These are phyloP conservation scores for Myotis pilosus DNA, from an alignment of 2,797 vertebrate genomes.

Conservation along the genomic window DNA sequence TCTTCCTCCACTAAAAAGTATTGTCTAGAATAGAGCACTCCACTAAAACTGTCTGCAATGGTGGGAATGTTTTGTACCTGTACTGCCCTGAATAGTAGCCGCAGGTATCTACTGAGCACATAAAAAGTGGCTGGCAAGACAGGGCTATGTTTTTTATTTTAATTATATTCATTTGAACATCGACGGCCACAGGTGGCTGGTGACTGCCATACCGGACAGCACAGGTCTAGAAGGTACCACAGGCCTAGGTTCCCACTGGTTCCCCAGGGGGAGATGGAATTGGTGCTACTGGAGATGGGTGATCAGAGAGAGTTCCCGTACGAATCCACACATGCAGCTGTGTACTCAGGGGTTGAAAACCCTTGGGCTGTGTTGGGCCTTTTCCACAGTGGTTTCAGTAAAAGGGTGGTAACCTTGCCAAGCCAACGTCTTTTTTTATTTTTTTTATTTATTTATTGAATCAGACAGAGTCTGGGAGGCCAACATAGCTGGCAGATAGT, in stretches of 20 bases:
- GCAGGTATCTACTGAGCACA: rapidly evolving
- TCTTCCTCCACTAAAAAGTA: not conserved
- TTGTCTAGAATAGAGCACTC: not conserved
- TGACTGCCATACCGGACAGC: not conserved
- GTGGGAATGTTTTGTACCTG: not conserved
- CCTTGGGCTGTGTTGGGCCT: not conserved
- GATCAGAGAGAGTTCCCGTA: not conserved
- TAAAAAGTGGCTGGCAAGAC: not conserved
- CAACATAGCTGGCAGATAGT: constrained; percentile 31
- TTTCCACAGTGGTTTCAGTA: not conserved
- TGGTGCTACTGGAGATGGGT: not conserved
- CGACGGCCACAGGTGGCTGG: not conserved
- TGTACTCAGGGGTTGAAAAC: not conserved
- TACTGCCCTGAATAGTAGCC: not conserved
- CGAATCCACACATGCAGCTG: not conserved
- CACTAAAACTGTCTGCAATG: not conserved
- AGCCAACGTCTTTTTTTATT: constrained; percentile 35
- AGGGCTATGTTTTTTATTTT: not conserved
- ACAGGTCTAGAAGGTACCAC: not conserved
- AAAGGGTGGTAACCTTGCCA: constrained; percentile 37
- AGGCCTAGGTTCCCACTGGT: not conserved
- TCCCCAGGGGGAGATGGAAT: not conserved
- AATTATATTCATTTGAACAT: not conserved
- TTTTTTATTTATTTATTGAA: constrained; percentile 44
- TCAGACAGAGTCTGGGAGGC: not conserved